Evolutionary conservation across 2,888 invertebrate genomes (phyloP), one percentile per base, ranked within the genome.

Genomic region (Fabriciana adippe): DNA sequence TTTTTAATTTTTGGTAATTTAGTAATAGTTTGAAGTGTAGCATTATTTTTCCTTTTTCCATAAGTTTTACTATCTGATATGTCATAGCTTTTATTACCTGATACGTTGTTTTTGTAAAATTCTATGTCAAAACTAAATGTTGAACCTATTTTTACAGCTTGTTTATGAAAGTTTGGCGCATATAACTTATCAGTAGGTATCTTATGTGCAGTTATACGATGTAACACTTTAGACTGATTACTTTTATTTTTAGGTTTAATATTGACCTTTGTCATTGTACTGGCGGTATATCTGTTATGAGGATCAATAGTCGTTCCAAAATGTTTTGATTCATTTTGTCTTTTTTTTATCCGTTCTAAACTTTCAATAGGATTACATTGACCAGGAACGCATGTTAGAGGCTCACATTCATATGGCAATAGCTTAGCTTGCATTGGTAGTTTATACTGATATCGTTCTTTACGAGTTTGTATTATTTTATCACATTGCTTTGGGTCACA

Each of bases 401-500:
- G 72, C 50, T 75, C 72, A 69, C 75, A 75, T 69, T 74, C 75
- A 53, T 71, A 73, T n/a, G 74, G 73, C 14, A 72, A 56, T 51
- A 67, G 51, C 18, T 18, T 61, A 61, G 8, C 35, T 61, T 18
- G 61, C 51, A 21, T 47, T 59, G 2, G 47, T 2, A 11, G 2
- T 13, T 31, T 13, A 48, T 31, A 48, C 48, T 31, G 41, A 67
- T 56, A 63, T 72, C 69, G 21, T 64, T 66, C 67, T 76, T 73
- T 74, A 79, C 41, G 50, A 21, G 61, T 77, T 64, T 67, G 73
- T 61, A 75, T 76, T 45, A 83, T 81, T 75, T 81, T 75, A 35
- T 76, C 71, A 72, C 82, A 83, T 67, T 74, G 69, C 65, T 78
- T 69, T 21, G 82, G 78, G 68, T 82, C 67, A 73, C 84, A 84